Evolutionary conservation across 2,797 vertebrate species (phyloP).

Genomic region (Artibeus jamaicensis): DNA sequence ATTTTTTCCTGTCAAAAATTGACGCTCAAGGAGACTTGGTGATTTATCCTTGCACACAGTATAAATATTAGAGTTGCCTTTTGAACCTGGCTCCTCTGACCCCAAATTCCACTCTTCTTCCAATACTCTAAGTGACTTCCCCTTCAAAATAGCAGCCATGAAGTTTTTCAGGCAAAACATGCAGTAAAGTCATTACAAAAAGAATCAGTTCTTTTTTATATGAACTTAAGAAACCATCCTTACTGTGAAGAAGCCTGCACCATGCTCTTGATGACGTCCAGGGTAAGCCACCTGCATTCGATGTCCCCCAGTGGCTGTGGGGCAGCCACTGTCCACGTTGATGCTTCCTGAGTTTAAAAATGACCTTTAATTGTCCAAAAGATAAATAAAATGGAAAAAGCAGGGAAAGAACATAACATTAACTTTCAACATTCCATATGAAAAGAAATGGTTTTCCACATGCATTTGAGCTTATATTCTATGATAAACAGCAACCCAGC

Average conservation of each 20-base stretch:
- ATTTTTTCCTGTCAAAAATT: slow-evolving; percentile 41
- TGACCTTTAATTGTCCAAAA: slow-evolving; percentile 53
- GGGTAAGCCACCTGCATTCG: background rate
- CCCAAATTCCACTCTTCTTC: background rate
- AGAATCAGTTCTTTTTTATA: background rate
- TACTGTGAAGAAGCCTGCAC: background rate
- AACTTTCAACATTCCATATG: slow-evolving; percentile 48
- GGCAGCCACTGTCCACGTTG: background rate
- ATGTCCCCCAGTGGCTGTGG: background rate
- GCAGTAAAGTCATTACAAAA: background rate
- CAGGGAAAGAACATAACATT: slow-evolving; percentile 27
- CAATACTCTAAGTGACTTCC: background rate
- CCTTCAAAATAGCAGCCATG: background rate
- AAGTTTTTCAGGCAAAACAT: slow-evolving; percentile 4
- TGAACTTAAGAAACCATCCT: background rate
- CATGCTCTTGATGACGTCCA: background rate
- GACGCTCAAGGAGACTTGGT: background rate
- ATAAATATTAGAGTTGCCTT: background rate
- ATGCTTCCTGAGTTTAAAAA: slow-evolving; percentile 9
- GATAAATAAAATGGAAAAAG: slow-evolving; percentile 19
- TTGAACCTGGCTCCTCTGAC: background rate
- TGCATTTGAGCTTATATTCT: slow-evolving; percentile 28
- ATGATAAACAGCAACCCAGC: background rate
- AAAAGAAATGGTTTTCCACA: slow-evolving; percentile 45
- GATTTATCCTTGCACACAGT: slow-evolving; percentile 6